These are phyloP conservation scores for Mustela lutreola DNA, from an alignment of 2,113 vertebrate species.

Conservation along the genomic window DNA sequence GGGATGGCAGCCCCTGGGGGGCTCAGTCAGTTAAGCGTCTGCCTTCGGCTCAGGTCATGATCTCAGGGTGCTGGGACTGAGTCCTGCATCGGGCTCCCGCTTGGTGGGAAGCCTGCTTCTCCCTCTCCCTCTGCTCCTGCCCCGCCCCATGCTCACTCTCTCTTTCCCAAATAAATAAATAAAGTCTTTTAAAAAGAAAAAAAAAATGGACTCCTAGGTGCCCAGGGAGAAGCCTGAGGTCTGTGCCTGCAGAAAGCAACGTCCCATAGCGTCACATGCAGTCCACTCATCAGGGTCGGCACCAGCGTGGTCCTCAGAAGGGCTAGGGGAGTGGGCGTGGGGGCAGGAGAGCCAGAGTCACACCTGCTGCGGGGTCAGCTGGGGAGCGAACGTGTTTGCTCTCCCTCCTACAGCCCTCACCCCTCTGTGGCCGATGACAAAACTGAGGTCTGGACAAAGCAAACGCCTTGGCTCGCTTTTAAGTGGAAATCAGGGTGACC, in stretches of 20 bases:
- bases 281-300: not conserved
- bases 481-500: not conserved
- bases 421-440: not conserved
- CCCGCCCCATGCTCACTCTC: not conserved
- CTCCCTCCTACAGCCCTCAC: not conserved
- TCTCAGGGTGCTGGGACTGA: not conserved
- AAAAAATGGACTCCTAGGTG: not conserved
- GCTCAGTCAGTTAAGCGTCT: not conserved
- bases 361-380: not conserved
- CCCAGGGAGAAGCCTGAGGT: not conserved
- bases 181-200: not conserved
- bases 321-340: no score
- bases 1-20: not conserved
- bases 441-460: not conserved
- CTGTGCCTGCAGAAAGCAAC: not conserved
- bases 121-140: not conserved
- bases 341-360: not conserved
- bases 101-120: not conserved
- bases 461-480: not conserved
- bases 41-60: not conserved
- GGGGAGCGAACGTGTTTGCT: fast-evolving
- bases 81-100: not conserved
- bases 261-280: not conserved
- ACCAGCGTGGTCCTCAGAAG: fast-evolving
- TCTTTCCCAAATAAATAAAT: not conserved